Base-by-base conservation (phyloP, 1,140 invertebrate species). In the Drosophila nigromelanica region DNA sequence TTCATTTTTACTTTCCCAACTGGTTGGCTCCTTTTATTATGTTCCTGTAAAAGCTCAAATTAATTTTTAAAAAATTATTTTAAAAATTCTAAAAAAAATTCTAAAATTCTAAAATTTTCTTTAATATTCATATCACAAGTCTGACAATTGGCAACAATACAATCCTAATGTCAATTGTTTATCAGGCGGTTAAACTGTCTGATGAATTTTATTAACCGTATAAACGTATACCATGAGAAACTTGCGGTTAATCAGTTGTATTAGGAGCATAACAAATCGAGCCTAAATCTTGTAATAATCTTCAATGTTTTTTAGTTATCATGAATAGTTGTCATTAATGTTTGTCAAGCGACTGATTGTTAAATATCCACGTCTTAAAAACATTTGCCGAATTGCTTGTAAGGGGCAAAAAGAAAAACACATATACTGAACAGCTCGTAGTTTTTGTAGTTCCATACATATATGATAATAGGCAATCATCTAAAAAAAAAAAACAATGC, bases 401-500 rank as follows among this genome's bases (percentile, higher is more conserved):
- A 30, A 50, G 12, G 56, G 45, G 35, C 52, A 58, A 63, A 56
- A 6, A 30, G 4, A 55, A 40, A 39, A 55, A 30, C 54, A 21
- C 45, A 50, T 56, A 12, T 59, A 35, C 37, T 51, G 48, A 51
- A 40, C 7, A 42, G 37, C 39, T 67, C 27, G 60, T 70, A 63
- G 67, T 70, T 52, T 30, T 52, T 42, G 62, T 70, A 64, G 56
- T 47, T 33, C 43, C 60, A 71, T 63, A 55, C n/a, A 43, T 51
- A 7, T 27, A 27, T 27, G 21, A 48, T 27, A 14, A 30, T 45
- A 8, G 21, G 48, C 15, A 18, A 35, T 50, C 35, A 67, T 58
- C 42, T 54, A 15, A 45, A 12, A n/a, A 30, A 35, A 2, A 45
- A 12, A n/a, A 30, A 35, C 2, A 43, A 52, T 55, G 58, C 50